Conservation (phyloP, 2,113 vertebrate genomes). For the Sapayoa aenigma region DNA sequence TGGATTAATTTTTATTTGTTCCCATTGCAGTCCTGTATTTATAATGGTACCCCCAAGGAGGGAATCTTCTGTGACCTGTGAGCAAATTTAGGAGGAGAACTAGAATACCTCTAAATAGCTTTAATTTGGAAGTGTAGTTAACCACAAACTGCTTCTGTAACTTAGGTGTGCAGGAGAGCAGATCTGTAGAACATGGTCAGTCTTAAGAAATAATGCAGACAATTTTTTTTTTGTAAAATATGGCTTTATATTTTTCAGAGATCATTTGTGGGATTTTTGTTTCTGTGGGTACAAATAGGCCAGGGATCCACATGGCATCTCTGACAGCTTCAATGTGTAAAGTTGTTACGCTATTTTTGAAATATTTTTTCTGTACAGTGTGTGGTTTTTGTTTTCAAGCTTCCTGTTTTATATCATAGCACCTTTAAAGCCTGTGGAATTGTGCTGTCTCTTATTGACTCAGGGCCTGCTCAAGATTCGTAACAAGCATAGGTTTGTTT, state of each 20-base stretch:
- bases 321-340: background rate
- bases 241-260: background rate
- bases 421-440: background rate
- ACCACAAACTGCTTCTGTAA: background rate
- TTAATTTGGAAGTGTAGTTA: background rate
- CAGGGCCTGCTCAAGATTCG: background rate
- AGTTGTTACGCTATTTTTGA: background rate
- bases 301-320: background rate
- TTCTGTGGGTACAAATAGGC: background rate
- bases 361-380: background rate
- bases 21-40: background rate
- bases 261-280: background rate
- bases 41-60: background rate
- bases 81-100: background rate
- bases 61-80: background rate
- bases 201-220: background rate
- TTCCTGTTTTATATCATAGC: background rate
- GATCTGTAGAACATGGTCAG: background rate
- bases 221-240: background rate
- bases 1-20: background rate
- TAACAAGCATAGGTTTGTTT: background rate
- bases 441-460: background rate
- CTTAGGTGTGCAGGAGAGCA: background rate
- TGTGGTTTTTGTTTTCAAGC: background rate
- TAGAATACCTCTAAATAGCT: background rate